Evolutionary conservation across 2,797 vertebrate species (phyloP), one percentile per base, ranked within the genome.

Genomic region (Lithobates pipiens): DNA sequence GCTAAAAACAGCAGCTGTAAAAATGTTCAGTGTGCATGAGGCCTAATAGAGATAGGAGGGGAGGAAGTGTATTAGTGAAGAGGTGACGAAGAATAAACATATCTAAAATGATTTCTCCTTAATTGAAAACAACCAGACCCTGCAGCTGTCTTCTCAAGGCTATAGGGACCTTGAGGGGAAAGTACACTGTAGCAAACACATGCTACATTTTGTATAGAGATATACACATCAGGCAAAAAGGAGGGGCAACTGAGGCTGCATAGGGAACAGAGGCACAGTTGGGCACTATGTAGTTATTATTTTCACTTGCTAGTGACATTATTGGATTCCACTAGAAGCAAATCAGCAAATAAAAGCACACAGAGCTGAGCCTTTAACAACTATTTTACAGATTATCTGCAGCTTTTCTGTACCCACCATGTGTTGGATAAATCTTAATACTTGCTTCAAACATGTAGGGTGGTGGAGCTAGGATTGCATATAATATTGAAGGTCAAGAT

Each of bases 281-380:
- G 7, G 39, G 9, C 1, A 6, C 8, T 39, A 39, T 39, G 9
- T 39, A 39, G 7, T 39, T 39, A 39, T 39, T 9, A 8, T 39
- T 39, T 39, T 39, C 39, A 39, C 39, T 39, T 39, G 39, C 39
- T 39, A 39, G 71, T 74, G 57, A 75, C 72, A 46, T 82, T 81
- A 81, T 81, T 82, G 69, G 69, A 73, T 82, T 71, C 9, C 39
- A 39, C 8, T 39, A 39, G 39, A n/a, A 74, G 71, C 57, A 84
- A 73, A n/a, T 54, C 50, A 63, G 5, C 34, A 32, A 25, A 72
- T 39, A 34, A 71, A 77, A 77, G 25, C 65, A 77, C 61, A 39
- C 21, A 42, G 34, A 15, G 44, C 44, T 46, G 44, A 46, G 44
- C 15, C 44, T 46, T 82, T 74, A 77, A 61, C 36, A 57, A 29